A percentile compares a stretch with the other conserved stretches of the same genome.
phyloP scores from a whole-genome alignment of 2,113 vertebrate species.

The human (Homo sapiens) region DNA sequence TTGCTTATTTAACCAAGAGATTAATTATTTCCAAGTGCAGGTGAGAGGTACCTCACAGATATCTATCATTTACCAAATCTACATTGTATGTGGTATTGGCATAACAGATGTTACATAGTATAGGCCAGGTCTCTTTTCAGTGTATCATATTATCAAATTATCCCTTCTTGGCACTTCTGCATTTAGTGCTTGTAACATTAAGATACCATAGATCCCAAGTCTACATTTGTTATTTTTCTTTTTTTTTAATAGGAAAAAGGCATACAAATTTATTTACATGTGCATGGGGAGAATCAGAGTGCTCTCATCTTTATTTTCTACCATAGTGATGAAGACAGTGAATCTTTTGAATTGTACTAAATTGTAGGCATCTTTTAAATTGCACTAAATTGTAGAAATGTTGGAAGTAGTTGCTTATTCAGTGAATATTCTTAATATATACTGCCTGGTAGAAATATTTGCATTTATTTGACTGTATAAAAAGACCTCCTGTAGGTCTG shows the following conservation, averaged over 20 bases:
- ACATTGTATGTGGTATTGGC: not conserved
- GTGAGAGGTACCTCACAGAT: not conserved
- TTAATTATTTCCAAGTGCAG: not conserved
- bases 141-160: not conserved
- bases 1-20: not conserved
- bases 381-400: not conserved
- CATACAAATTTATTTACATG: too few relatives aligned
- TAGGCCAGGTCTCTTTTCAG: not conserved
- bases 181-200: not conserved
- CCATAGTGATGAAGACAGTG: not conserved
- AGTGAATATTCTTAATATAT: not conserved
- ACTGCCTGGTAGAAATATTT: not conserved
- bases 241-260: too few relatives aligned
- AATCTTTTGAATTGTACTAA: not conserved
- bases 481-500: not conserved
- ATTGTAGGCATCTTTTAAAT: not conserved
- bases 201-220: not conserved
- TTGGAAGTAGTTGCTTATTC: constrained; percentile 13
- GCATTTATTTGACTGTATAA: not conserved
- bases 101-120: not conserved
- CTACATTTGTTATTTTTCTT: not conserved
- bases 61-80: not conserved
- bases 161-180: not conserved
- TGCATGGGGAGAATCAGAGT: too few relatives aligned
- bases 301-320: not conserved